Conservation (phyloP, 2,888 invertebrate genomes). For the Ochropleura leucogaster region DNA sequence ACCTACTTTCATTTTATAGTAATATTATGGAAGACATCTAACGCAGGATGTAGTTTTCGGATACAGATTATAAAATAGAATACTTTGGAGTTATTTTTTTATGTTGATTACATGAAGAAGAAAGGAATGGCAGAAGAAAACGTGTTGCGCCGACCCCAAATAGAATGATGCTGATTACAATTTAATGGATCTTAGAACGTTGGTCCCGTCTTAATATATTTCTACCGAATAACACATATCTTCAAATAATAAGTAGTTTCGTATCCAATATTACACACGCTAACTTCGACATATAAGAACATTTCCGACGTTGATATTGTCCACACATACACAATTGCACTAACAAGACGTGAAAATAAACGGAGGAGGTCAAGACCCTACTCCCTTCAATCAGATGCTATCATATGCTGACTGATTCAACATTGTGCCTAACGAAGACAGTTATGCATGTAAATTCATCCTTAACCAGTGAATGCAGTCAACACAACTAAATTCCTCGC, state of each 20-base stretch:
- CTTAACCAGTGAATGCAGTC: slow-evolving; percentile 59
- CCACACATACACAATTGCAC: slow-evolving; percentile 75
- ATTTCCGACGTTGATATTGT: slow-evolving; percentile 64
- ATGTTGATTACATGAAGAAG: not conserved
- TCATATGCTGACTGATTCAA: slow-evolving; percentile 70
- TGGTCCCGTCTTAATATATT: not conserved
- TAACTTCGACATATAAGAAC: slow-evolving; percentile 35
- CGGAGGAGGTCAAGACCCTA: slow-evolving; percentile 76
- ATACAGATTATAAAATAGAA: slow-evolving; percentile 17
- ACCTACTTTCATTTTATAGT: slow-evolving; percentile 28
- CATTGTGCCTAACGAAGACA: slow-evolving; percentile 71
- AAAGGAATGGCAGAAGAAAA: no score
- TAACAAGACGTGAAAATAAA: slow-evolving; percentile 80
- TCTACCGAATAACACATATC: no score
- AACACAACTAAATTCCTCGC: slow-evolving; percentile 56
- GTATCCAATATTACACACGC: slow-evolving; percentile 11
- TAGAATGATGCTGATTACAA: not conserved
- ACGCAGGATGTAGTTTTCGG: slow-evolving; percentile 18
- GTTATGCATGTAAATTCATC: slow-evolving; percentile 65
- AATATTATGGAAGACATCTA: slow-evolving; percentile 17
- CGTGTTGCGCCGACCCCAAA: no score
- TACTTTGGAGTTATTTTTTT: slow-evolving; percentile 5
- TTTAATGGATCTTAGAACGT: slow-evolving; percentile 6
- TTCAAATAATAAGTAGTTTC: slow-evolving; percentile 3
- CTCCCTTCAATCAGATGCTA: slow-evolving; percentile 73